A percentile compares a stretch with the other conserved stretches of the same genome.
Evolutionary conservation across 2,113 vertebrate genomes (phyloP).

Genomic region (Camelus dromedarius): DNA sequence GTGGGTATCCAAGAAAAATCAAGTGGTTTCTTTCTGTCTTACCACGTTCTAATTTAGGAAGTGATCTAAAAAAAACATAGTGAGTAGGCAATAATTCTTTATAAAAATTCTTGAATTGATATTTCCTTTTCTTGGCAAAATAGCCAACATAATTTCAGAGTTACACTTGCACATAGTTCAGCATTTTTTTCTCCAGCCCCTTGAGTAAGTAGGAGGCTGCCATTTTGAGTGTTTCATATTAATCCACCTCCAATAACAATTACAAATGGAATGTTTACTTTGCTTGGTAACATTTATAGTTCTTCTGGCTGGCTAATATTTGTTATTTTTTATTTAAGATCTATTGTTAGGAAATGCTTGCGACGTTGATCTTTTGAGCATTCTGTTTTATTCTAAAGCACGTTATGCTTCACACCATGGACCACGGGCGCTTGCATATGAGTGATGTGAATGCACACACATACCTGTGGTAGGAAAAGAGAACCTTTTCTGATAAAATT

Average conservation of each 20-base stretch:
- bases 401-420: constrained; percentile 58
- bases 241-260: constrained; percentile 85
- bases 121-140: constrained; percentile 60
- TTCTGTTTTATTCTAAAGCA: constrained; percentile 66
- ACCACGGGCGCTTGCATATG: not conserved
- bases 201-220: constrained; percentile 74
- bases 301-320: constrained; percentile 83
- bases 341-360: constrained; percentile 78
- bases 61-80: not conserved
- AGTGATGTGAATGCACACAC: no score
- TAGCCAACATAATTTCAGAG: not conserved
- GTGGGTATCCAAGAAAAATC: constrained; percentile 14
- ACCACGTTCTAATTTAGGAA: constrained; percentile 42
- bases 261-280: constrained; percentile 85
- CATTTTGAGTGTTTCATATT: constrained; percentile 83
- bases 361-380: constrained; percentile 74
- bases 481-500: not conserved
- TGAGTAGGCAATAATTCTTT: constrained; percentile 50
- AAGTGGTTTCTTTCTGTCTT: not conserved
- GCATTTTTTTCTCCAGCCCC: constrained; percentile 79
- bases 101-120: constrained; percentile 24
- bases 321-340: constrained; percentile 83
- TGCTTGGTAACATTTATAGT: constrained; percentile 85
- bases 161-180: not conserved
- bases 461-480: not conserved